A percentile compares a stretch with the other conserved stretches of the same genome.
phyloP scores from a whole-genome alignment of 2,113 vertebrate genomes.

The Nerophis lumbriciformis region DNA sequence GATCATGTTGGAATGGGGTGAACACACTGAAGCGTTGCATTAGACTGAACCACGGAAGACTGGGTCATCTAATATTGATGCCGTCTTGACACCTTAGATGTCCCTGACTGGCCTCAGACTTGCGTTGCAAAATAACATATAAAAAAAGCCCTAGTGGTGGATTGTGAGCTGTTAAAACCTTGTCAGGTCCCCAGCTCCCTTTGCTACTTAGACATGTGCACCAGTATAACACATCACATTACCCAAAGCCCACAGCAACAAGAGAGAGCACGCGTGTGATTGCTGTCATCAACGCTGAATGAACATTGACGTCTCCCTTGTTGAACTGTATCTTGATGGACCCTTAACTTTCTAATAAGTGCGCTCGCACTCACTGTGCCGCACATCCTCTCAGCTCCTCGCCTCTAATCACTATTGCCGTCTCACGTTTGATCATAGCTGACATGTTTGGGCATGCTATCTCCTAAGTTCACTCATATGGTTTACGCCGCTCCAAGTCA shows the following conservation, averaged over 20 bases:
- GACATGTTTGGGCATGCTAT: slow-evolving; percentile 40
- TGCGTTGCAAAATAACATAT: slow-evolving; percentile 15
- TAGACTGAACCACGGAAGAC: not conserved
- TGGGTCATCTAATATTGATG: not conserved
- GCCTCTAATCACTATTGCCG: slow-evolving; percentile 38
- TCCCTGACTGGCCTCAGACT: slow-evolving; percentile 12
- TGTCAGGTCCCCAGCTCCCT: slow-evolving; percentile 29
- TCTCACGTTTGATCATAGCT: slow-evolving; percentile 37
- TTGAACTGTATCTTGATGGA: slow-evolving; percentile 39
- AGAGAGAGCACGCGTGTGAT: slow-evolving; percentile 31
- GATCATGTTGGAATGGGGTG: not conserved
- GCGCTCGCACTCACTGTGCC: slow-evolving; percentile 34
- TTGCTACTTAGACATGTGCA: slow-evolving; percentile 36
- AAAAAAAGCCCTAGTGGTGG: slow-evolving; percentile 12
- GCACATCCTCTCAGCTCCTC: slow-evolving; percentile 30
- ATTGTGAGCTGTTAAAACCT: slow-evolving; percentile 39
- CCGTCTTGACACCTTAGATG: not conserved
- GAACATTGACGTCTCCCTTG: slow-evolving; percentile 47
- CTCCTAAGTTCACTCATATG: slow-evolving; percentile 7
- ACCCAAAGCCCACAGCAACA: slow-evolving; percentile 39
- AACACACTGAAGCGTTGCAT: not conserved
- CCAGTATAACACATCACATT: slow-evolving; percentile 20
- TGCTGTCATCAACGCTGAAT: slow-evolving; percentile 51
- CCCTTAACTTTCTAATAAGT: slow-evolving; percentile 53
- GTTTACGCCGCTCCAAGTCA: no score